Base-by-base conservation (phyloP, 1,140 invertebrate genomes). In the Mylabris phalerata region DNA sequence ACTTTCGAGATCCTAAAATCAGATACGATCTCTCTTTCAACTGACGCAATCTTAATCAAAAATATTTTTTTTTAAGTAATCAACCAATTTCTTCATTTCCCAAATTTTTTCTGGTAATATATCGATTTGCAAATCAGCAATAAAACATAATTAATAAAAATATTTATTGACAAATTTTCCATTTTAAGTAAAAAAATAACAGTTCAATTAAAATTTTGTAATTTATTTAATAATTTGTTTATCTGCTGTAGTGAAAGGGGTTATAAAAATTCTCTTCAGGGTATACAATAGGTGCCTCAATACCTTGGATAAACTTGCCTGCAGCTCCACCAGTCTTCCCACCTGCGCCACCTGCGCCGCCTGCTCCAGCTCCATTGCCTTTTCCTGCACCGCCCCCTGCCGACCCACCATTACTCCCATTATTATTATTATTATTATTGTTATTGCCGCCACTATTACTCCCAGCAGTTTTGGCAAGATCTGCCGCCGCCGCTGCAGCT, bases 401-500 rank as follows among this genome's bases (percentile, higher is more conserved):
- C 19, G 19, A 19, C 40, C 46, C 42, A 19, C 59, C 57, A 27
- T 50, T 55, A 45, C 52, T 50, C 4, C 32, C 32, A 32, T 7
- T 7, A 32, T 32, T 32, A 32, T 32, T 32, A 32, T 1, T 32
- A 32, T 3, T 7, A 32, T 7, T 7, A 32, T 4, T 11, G 39
- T 49, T 44, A 50, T 51, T 2, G 63, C 55, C 5, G 27, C 19
- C 11, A 48, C 13, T 27, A 60, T 62, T 46, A 65, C 59, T 13
- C 65, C 57, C 4, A 55, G 62, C 7, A 63, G 57, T 4, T 47
- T 68, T 68, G 4, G 65, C 59, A 2, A 68, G 45, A 38, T 60
- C 72, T 5, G 73, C 69, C 0, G 79, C 78, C 3, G 79, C 79
- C 25, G 78, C 76, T 0, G 75, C 79, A 1, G 78, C 79, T 0